Conservation (phyloP, 2,113 vertebrate genomes). For the Tyrannus savana region DNA sequence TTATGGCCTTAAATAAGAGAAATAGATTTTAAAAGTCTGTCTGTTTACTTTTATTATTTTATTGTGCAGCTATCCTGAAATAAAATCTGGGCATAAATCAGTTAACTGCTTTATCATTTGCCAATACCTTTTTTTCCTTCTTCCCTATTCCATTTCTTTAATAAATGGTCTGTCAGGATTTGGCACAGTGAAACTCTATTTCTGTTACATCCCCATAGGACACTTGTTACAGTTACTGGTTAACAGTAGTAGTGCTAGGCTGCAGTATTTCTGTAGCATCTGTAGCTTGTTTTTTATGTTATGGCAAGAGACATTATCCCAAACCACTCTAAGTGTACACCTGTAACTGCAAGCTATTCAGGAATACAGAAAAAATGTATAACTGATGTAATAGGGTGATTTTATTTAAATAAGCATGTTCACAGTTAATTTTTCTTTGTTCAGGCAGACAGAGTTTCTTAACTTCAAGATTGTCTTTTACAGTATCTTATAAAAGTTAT, state of each 20-base stretch:
- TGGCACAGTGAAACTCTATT: background rate
- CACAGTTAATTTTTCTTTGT: background rate
- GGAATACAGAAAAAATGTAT: background rate
- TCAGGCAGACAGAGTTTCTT: background rate
- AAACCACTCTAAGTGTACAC: background rate
- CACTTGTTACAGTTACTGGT: background rate
- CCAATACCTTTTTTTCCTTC: background rate
- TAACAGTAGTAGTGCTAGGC: background rate
- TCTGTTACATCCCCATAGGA: background rate
- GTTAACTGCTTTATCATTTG: background rate
- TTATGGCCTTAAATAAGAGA: background rate
- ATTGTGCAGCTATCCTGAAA: background rate
- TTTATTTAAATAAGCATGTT: background rate
- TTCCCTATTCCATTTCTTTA: background rate
- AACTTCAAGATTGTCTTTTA: background rate
- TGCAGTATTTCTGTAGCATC: background rate
- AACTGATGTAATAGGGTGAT: background rate
- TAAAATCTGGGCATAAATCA: background rate
- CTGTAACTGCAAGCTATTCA: background rate
- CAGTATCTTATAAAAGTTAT: background rate
- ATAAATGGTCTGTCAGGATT: background rate
- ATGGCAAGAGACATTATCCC: accelerated
- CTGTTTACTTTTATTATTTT: background rate
- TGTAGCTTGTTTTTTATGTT: background rate
- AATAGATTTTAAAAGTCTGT: background rate